phyloP scores from a whole-genome alignment of 92 coral and sea anemone genomes.

The Palythoa heliodiscus region DNA sequence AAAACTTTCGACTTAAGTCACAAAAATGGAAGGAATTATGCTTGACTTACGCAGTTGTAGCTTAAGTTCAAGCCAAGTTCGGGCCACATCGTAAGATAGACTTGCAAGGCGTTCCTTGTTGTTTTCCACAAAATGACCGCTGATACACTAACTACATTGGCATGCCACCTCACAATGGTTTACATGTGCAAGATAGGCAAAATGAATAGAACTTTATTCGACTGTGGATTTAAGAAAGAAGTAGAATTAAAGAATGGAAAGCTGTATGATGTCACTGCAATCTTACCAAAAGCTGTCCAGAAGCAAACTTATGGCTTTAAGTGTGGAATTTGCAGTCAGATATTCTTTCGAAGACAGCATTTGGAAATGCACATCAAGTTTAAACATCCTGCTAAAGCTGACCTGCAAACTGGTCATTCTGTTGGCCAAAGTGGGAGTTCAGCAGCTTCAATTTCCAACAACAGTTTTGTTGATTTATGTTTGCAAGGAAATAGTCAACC shows the following conservation, averaged over 20 bases:
- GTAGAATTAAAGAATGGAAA: slow-evolving; percentile 28
- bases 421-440: slow-evolving; percentile 55
- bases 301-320: slow-evolving; percentile 42
- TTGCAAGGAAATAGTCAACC: slow-evolving; percentile 49
- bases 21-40: slow-evolving; percentile 52
- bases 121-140: slow-evolving; percentile 60
- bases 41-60: slow-evolving; percentile 61
- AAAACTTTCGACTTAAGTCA: slow-evolving; percentile 41
- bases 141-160: slow-evolving; percentile 59
- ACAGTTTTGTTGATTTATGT: slow-evolving; percentile 55
- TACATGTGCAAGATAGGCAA: slow-evolving; percentile 29
- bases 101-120: slow-evolving; percentile 65
- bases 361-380: slow-evolving; percentile 62
- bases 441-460: slow-evolving; percentile 51
- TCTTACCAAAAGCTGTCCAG: slow-evolving; percentile 50
- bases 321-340: slow-evolving; percentile 56
- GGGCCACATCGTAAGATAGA: slow-evolving; percentile 26
- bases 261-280: slow-evolving; percentile 46
- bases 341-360: slow-evolving; percentile 58
- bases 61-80: slow-evolving; percentile 54
- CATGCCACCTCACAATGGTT: slow-evolving; percentile 56
- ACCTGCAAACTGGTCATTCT: slow-evolving; percentile 54
- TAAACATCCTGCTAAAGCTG: slow-evolving; percentile 45
- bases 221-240: slow-evolving; percentile 21
- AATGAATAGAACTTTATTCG: slow-evolving; percentile 31